Evolutionary conservation across 2,888 invertebrate species (phyloP), one percentile per base, ranked within the genome.

Genomic region (Aspidiotus destructor): DNA sequence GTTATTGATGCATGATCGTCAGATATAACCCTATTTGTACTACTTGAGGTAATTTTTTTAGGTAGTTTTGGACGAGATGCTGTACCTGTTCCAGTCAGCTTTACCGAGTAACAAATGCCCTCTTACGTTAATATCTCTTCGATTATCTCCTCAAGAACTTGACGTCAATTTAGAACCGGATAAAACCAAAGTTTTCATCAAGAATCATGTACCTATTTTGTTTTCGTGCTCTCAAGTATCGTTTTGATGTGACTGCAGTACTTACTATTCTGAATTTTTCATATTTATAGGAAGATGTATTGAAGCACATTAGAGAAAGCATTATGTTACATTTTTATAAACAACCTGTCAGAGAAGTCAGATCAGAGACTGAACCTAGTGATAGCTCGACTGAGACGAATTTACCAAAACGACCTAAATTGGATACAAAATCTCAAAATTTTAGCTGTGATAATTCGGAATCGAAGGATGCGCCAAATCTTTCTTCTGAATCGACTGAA

Each of bases 81-180:
- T 75, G 2, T 76, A 77, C 64, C 74, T 75, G 69, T 77, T 78
- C 72, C 77, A 75, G 44, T 74, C 74, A 71, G 78, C 76, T 65
- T 73, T 76, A 28, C 74, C 76, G 3, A 69, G 73, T 44, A 75
- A 75, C 15, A 79, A 78, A 55, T 80, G 80, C 73, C 80, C 81
- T 1, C 72, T 81, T 41, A 81, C 79, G 73, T 75, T 80, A 69
- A 41, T 82, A 3, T 75, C 76, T 44, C 73, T 84, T 41, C 75
- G 73, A 16, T 72, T 81, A 5, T 77, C 81, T 15, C 74, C 81
- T 9, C 73, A 75, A 41, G 76, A 78, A 17, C 72, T 83, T 41
- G 84, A 85, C 76, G 80, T 84, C 48, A 85, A 85, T 76, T 73
- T 83, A 58, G 84, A 85, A 70, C 82, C 84, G 2, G 83, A 84